phyloP scores from a whole-genome alignment of 2,113 vertebrate species.

The Elachura formosa region DNA sequence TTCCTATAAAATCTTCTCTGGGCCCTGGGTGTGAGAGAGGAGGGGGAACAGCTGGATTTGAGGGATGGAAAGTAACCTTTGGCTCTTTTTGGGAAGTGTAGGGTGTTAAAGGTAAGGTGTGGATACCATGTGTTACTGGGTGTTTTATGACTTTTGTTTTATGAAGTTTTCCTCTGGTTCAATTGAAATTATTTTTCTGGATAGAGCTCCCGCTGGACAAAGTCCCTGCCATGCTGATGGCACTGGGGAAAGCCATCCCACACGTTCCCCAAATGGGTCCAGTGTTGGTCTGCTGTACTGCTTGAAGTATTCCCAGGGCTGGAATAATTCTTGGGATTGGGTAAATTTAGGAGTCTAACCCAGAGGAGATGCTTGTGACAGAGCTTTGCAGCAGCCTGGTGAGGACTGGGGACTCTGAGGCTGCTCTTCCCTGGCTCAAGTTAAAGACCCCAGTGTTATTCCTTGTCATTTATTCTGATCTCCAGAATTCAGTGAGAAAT shows the following conservation, averaged over 20 bases:
- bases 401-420: neutral
- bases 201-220: neutral
- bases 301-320: neutral
- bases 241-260: neutral
- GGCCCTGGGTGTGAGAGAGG: rapidly evolving
- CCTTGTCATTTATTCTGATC: neutral
- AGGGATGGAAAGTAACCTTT: neutral
- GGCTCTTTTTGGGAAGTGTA: neutral
- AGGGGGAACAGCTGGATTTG: neutral
- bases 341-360: neutral
- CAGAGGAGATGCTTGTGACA: neutral
- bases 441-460: neutral
- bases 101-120: neutral
- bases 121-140: rapidly evolving
- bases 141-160: neutral
- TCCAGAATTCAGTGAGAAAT: neutral
- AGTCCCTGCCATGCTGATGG: neutral
- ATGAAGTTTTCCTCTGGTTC: neutral
- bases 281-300: neutral
- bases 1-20: neutral
- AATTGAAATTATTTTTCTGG: neutral
- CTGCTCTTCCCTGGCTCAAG: neutral
- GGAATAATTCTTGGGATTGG: neutral
- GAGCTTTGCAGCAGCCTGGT: neutral
- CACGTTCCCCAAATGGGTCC: neutral